Percentiles rank a stretch among this genome's conserved stretches.
Evolutionary conservation across 2,797 vertebrate species (phyloP).

Genomic region (Poeciliopsis paucimaculata): DNA sequence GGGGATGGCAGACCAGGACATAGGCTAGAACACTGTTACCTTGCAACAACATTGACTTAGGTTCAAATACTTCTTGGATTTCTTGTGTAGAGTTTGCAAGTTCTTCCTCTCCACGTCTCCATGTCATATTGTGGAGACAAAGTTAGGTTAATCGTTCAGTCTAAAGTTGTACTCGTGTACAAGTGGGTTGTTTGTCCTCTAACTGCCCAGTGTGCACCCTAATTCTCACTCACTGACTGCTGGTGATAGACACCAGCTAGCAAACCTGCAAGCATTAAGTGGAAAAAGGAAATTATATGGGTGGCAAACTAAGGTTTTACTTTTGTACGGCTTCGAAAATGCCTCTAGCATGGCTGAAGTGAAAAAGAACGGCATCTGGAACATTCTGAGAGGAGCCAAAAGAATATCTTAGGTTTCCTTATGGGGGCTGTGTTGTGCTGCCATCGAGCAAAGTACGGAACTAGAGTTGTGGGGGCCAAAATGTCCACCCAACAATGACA

Average conservation of each 20-base stretch:
- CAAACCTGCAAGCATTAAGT: background rate
- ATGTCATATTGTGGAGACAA: background rate
- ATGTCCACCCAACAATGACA: slow-evolving; percentile 36
- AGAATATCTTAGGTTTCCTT: slow-evolving; percentile 56
- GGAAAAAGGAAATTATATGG: slow-evolving; percentile 27
- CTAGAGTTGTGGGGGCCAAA: slow-evolving; percentile 65
- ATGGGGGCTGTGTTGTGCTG: slow-evolving; percentile 70
- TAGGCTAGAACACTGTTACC: background rate
- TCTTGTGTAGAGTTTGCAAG: background rate
- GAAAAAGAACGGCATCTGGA: slow-evolving; percentile 32
- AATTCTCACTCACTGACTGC: background rate
- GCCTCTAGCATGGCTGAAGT: background rate
- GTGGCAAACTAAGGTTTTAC: slow-evolving; percentile 52
- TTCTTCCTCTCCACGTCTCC: background rate
- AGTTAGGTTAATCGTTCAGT: background rate
- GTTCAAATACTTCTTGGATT: background rate
- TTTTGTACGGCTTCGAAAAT: slow-evolving; percentile 46
- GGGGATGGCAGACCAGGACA: background rate
- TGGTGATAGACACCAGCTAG: slow-evolving; percentile 62
- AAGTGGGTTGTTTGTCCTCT: background rate
- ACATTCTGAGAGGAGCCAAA: slow-evolving; percentile 43
- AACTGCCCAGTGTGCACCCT: background rate
- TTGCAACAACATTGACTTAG: background rate
- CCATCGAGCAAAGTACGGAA: slow-evolving; percentile 73
- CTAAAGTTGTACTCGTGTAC: background rate